Base-by-base conservation (phyloP, 2,888 invertebrate species). In the Zygogramma bicolorata region DNA sequence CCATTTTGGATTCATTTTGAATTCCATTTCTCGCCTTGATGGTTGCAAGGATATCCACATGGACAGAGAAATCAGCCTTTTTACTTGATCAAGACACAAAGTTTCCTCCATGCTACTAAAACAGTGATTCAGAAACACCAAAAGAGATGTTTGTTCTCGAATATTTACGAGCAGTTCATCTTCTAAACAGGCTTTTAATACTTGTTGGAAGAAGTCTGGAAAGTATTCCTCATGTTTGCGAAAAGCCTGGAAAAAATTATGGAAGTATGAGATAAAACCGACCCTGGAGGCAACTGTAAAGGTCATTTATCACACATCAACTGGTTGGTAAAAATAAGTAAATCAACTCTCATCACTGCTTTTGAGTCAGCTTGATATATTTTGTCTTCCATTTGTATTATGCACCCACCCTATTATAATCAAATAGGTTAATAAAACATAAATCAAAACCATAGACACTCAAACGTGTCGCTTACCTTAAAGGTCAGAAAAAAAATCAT, bases 41-140 rank as follows among this genome's bases (percentile, higher is more conserved):
- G 93, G 93, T 81, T 97, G 94, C 63, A 99, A 88, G 73, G 95
- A 95, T 61, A 92, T 89, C 98, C 99, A 99, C 91, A 97, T 97
- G 10, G 97, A 94, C 10, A 99, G 88, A 0, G 97, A 97, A 0
- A 98, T 96, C 4, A 99, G 89, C 70, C 94, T 90, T 86, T 96
- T 96, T 5, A 87, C 95, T 87, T 98, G 97, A 80, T 97, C 95
- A 46, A 99, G 89, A 70, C 99, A 96, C 53, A 99, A 87, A 81
- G 94, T 94, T 66, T 98, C 95, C 89, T 99, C 99, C 94, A 99
- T 95, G 80, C 98, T 98, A 83, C 98, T 98, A 84, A 99, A 98
- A 84, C 97, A 97, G 85, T 98, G 97, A 87, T 97, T 97, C 1
- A 99, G 89, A 86, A 99, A 98, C 42, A 97, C 91, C 13, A 99